These are phyloP conservation scores for Andrena trimmerana DNA, from an alignment of 2,888 invertebrate genomes.

Conservation along the genomic window DNA sequence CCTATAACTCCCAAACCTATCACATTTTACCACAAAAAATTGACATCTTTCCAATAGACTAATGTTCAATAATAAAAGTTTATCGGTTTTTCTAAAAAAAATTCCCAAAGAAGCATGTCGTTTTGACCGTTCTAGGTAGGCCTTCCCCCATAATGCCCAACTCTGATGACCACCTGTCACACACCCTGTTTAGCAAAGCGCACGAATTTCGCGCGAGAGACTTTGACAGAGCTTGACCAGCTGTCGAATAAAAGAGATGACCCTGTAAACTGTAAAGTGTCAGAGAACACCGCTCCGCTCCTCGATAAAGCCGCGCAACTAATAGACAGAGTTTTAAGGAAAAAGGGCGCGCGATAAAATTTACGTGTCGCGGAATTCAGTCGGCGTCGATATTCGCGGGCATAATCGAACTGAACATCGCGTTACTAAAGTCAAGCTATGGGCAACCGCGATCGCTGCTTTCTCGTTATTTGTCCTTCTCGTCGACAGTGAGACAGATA, in stretches of 20 bases:
- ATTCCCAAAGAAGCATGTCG: too few species aligned
- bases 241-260: too few species aligned
- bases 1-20: too few species aligned
- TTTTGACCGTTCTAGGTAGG: too few species aligned
- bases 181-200: constrained; percentile 37
- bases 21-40: too few species aligned
- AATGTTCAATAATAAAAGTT: too few species aligned
- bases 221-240: not conserved
- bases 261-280: not conserved
- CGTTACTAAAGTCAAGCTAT: not conserved
- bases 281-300: not conserved
- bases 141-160: too few species aligned
- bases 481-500: constrained; percentile 17
- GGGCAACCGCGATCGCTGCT: not conserved
- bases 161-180: constrained; percentile 3
- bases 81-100: too few species aligned
- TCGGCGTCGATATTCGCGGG: not conserved
- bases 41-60: too few species aligned
- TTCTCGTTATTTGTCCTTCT: constrained; percentile 25
- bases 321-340: not conserved
- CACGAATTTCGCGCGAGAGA: not conserved
- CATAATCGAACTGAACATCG: not conserved
- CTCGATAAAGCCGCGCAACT: not conserved
- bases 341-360: not conserved
- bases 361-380: constrained; percentile 2